Evolutionary conservation across 1,140 invertebrate genomes (phyloP), one percentile per base, ranked within the genome.

Genomic region (Microplitis demolitor): DNA sequence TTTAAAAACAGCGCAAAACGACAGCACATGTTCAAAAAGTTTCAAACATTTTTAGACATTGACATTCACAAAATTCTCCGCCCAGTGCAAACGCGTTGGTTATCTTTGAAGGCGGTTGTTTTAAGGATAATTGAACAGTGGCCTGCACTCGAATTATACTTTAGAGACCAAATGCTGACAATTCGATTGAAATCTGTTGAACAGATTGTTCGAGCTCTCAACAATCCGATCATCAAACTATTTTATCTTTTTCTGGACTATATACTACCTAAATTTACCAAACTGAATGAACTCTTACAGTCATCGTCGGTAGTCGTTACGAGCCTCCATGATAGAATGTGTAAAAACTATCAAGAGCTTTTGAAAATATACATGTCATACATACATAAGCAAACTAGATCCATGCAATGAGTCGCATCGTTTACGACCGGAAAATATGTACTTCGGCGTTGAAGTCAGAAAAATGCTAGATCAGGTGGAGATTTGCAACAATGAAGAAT

Each of bases 231-330:
- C n/a, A n/a, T n/a, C n/a, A n/a, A n/a, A n/a, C n/a, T n/a, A n/a
- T 69, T 72, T 69, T 78, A 75, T 67, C 58, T 72, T 8, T 79
- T 77, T 67, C 66, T 79, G 39, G 71, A 73, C 16, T 79, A 66
- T 53, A 61, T 76, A 58, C 72, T 77, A 64, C 76, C 73, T 2
- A 77, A 77, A 69, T 74, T 79, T 58, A 73, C 72, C 3, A 66
- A 76, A 34, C 50, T 76, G n/a, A 79, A 79, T 71, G 53, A 72
- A 62, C 58, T 67, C 9, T 76, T 77, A 35, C 74, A 79, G 54
- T 73, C 72, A 50, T 24, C 58, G 31, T 64, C 63, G 6, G 60
- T 61, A 53, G 24, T 69, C 33, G 8, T 73, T 35, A 60, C 75
- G n/a, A 68, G 13, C 6, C 51, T 73, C 0, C 56, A 71, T 69